Evolutionary conservation across 2,888 invertebrate genomes (phyloP).

Genomic region (Apocheima hispidaria): DNA sequence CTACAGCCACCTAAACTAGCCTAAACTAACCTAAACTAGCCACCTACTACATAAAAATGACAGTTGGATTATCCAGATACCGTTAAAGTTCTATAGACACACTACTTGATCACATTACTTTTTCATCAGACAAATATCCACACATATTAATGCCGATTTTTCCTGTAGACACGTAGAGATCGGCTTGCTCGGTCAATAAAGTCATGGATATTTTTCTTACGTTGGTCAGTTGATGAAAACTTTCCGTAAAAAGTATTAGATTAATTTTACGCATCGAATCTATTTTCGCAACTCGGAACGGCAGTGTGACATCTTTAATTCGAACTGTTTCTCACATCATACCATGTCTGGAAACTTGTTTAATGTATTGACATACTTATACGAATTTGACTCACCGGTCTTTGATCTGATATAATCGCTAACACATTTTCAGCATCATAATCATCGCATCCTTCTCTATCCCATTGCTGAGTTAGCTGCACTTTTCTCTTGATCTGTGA

Average conservation of each 20-base stretch:
- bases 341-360: conserved; percentile 21
- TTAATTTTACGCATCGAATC: not conserved
- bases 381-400: conserved; percentile 1
- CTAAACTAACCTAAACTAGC: no score
- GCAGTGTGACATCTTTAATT: not conserved
- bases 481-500: no score
- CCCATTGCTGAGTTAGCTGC: not conserved
- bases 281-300: not conserved
- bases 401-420: not conserved
- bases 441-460: not conserved
- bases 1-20: no score
- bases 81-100: no score
- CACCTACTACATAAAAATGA: no score
- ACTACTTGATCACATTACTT: no score
- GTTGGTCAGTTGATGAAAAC: not conserved
- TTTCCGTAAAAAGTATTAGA: not conserved
- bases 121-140: no score
- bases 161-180: no score
- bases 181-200: no score
- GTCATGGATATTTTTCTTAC: not conserved
- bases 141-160: no score
- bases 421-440: not conserved
- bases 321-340: conserved; percentile 1
- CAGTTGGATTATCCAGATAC: no score
- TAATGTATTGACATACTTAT: conserved; percentile 19